Evolutionary conservation across 2,888 invertebrate species (phyloP), one percentile per base, ranked within the genome.

Genomic region (Bursaphelenchus okinawaensis): DNA sequence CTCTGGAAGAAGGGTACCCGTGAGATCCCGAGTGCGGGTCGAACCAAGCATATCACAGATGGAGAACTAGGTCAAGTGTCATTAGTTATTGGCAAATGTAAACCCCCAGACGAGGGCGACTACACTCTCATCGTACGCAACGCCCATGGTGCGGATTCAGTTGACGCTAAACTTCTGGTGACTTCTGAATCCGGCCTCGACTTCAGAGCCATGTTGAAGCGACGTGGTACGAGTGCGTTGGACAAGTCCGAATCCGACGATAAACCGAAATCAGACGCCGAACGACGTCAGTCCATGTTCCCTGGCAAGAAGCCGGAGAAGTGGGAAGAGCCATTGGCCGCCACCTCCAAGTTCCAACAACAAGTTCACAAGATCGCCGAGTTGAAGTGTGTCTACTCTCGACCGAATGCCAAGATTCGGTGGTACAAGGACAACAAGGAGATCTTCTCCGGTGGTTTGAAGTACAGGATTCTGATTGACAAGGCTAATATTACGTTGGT

Each of bases 151-250:
- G 91, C 92, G 83, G 98, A 98, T 85, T 89, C 91, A 0, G 93
- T 93, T 67, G 94, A 94, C 84, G 91, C 92, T 88, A 90, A 90
- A 83, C 88, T 98, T 74, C 95, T 92, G 84, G 95, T 98, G 68
- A 94, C 85, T 8, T 68, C 75, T 16, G 80, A 78, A 54, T 71
- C 74, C 51, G 93, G 93, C 75, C 91, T 96, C 90, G 98, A 98
- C 86, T 99, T 96, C 90, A 90, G 98, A 86, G 90, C 93, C 70
- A 90, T 96, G 90, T 87, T 98, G 79, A 94, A 93, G 86, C 63
- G 50, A 26, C 23, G 66, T 8, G 28, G 24, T 9, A 52, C 51
- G 40, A 61, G 64, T 51, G 55, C 27, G 24, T 40, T 40, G 55
- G 64, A 72, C 28, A 71, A 68, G 51, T 68, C 66, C 23, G 68